phyloP scores from a whole-genome alignment of 2,888 invertebrate species.

The Trissoscelio sp. region DNA sequence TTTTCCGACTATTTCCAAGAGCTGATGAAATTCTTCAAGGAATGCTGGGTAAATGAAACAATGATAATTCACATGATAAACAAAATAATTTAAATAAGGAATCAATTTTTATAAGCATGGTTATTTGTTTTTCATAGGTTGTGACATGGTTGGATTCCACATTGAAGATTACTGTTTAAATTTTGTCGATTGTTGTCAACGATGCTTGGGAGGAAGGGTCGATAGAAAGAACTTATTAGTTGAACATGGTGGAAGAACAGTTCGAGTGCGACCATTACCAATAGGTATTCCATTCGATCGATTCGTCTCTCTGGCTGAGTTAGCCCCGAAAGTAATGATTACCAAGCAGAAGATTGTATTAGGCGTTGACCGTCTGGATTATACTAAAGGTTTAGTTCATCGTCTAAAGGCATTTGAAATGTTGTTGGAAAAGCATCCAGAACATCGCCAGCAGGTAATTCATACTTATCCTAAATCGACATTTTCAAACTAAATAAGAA shows the following conservation, averaged over 20 bases:
- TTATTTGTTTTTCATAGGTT: slow-evolving; percentile 84
- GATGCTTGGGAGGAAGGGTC: slow-evolving; percentile 93
- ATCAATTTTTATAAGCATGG: too few species aligned
- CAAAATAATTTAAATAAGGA: too few species aligned
- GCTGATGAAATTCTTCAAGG: slow-evolving; percentile 97
- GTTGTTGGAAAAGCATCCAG: slow-evolving; percentile 92
- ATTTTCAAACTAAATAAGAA: too few species aligned
- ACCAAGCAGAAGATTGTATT: slow-evolving; percentile 92
- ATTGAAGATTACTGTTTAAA: slow-evolving; percentile 95
- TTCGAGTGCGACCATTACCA: slow-evolving; percentile 92
- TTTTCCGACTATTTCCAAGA: slow-evolving; percentile 95
- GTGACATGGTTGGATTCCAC: slow-evolving; percentile 97
- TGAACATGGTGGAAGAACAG: slow-evolving; percentile 93
- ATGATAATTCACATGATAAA: background rate
- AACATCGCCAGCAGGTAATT: slow-evolving; percentile 91
- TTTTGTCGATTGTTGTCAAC: slow-evolving; percentile 95
- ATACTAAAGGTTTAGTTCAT: slow-evolving; percentile 95
- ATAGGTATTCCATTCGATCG: slow-evolving; percentile 95
- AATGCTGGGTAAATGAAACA: slow-evolving; percentile 87
- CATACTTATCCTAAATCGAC: too few species aligned
- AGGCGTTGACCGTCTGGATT: slow-evolving; percentile 95
- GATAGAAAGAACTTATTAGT: slow-evolving; percentile 94
- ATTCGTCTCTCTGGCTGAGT: slow-evolving; percentile 91
- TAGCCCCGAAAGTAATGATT: slow-evolving; percentile 86
- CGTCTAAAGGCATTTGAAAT: slow-evolving; percentile 93